phyloP scores from a whole-genome alignment of 2,113 vertebrate genomes.

The Gnathonemus longibarbis region DNA sequence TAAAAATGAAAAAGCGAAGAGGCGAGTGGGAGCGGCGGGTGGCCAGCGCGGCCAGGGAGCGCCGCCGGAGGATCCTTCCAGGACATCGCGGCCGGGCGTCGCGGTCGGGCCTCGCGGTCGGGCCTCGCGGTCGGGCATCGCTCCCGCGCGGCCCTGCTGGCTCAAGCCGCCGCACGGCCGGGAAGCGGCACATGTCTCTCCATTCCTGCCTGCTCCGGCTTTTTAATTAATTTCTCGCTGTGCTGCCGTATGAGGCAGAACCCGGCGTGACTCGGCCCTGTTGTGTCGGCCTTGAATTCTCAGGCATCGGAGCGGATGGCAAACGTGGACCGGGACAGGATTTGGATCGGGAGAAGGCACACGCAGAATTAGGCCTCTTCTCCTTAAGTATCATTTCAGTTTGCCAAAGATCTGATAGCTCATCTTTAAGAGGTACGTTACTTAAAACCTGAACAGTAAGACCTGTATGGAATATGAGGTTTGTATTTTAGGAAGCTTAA shows the following conservation, averaged over 20 bases:
- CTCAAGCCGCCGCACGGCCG: neutral
- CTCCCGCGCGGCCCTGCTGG: neutral
- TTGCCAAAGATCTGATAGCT: neutral
- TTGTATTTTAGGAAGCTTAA: neutral
- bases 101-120: neutral
- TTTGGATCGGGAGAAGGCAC: neutral
- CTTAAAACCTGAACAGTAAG: neutral
- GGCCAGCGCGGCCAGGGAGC: neutral
- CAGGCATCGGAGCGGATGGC: neutral
- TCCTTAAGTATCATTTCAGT: neutral
- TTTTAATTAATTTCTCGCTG: conserved; percentile 39
- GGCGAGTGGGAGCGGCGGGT: neutral
- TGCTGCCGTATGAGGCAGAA: conserved; percentile 30
- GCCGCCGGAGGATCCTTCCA: conserved; percentile 6
- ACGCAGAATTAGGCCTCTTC: neutral
- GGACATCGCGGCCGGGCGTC: neutral
- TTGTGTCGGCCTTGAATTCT: conserved; percentile 7
- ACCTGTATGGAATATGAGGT: neutral
- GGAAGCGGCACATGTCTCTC: conserved; percentile 18
- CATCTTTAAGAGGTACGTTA: neutral
- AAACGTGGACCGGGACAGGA: neutral
- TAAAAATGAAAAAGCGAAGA: neutral
- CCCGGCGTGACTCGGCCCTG: conserved; percentile 20
- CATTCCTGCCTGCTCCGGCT: conserved; percentile 25
- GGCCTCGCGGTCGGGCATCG: neutral